A percentile compares a stretch with the other conserved stretches of the same genome.
Conservation (phyloP, 2,888 invertebrate species). For the Plagiodera versicolora region DNA sequence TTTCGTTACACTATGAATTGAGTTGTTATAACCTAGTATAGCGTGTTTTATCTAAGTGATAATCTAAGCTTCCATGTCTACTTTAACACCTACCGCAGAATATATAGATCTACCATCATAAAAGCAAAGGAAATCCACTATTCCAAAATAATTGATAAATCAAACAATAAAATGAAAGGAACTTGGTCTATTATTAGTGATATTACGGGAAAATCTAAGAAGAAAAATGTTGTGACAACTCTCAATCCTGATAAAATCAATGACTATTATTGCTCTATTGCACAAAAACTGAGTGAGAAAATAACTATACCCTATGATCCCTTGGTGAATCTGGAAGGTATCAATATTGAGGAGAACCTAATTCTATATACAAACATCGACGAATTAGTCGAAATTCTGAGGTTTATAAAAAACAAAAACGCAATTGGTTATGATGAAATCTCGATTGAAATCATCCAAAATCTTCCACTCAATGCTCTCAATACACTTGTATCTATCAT, state of each 20-base stretch:
- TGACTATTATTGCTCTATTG: background rate
- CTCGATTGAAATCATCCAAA: background rate
- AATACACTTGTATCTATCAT: background rate
- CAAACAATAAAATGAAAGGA: background rate
- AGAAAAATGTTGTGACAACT: background rate
- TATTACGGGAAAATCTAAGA: background rate
- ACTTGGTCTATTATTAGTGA: background rate
- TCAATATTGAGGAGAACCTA: conserved; percentile 2
- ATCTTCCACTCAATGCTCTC: conserved; percentile 5
- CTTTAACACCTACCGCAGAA: background rate
- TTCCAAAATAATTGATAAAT: background rate
- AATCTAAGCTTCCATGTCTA: background rate
- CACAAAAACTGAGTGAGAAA: background rate
- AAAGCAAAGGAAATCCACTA: background rate
- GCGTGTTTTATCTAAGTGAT: too few relatives aligned
- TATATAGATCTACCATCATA: background rate
- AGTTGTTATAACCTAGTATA: too few relatives aligned
- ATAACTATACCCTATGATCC: background rate
- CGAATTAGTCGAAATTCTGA: background rate
- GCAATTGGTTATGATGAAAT: conserved; percentile 3
- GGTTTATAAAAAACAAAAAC: background rate
- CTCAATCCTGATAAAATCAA: background rate
- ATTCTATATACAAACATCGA: background rate
- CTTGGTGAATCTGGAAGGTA: background rate
- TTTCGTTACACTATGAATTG: too few relatives aligned